These are phyloP conservation scores for Panulirus ornatus DNA, from an alignment of 1,140 invertebrate species.

Conservation along the genomic window DNA sequence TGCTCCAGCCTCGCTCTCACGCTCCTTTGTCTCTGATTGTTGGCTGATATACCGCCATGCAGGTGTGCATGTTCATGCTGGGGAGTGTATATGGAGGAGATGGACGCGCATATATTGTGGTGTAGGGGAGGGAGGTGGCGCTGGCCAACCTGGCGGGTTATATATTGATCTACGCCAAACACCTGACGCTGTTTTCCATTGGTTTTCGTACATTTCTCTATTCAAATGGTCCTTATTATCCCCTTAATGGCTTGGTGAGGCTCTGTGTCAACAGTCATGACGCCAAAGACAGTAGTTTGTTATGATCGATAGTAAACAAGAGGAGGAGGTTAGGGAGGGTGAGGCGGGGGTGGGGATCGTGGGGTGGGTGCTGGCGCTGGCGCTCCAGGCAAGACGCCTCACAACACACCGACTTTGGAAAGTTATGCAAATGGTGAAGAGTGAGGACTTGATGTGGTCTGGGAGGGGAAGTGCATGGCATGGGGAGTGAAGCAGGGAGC, in stretches of 20 bases:
- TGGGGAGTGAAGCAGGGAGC: neutral
- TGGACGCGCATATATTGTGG: neutral
- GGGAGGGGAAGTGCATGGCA: neutral
- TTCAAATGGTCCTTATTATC: neutral
- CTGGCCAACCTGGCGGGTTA: neutral
- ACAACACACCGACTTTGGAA: neutral
- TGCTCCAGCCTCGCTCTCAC: too few relatives aligned
- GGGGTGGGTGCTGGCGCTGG: too few relatives aligned
- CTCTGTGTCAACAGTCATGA: neutral
- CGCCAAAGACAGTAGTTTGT: too few relatives aligned
- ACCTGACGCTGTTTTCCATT: conserved; percentile 32
- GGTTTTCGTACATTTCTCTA: neutral
- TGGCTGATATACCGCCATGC: too few relatives aligned
- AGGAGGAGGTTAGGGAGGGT: neutral
- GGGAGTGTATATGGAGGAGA: neutral
- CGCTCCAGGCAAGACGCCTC: too few relatives aligned
- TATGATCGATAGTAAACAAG: too few relatives aligned
- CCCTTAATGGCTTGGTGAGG: neutral
- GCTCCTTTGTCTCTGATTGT: too few relatives aligned
- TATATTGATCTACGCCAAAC: conserved; percentile 29
- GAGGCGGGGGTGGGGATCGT: neutral
- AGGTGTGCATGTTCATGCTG: too few relatives aligned
- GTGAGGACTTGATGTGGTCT: neutral
- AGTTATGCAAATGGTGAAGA: conserved; percentile 20
- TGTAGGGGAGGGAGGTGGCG: neutral